Percentiles rank a stretch among this genome's conserved stretches.
Conservation (phyloP, 2,888 invertebrate species). For the Drosophila gaucha region DNA sequence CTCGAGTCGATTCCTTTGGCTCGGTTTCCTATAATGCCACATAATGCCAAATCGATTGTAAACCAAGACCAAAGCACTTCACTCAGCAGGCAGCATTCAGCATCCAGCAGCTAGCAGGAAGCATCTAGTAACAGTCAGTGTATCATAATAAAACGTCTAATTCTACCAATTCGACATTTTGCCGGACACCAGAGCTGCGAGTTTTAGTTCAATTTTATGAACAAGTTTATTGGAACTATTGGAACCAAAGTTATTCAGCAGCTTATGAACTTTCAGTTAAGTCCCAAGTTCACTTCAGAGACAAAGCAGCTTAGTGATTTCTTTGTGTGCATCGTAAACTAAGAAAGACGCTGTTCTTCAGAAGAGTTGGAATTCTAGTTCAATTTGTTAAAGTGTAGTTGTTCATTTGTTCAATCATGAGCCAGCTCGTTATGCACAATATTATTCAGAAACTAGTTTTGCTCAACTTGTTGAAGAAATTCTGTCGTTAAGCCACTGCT, state of each 20-base stretch:
- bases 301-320: no score
- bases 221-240: constrained; percentile 1
- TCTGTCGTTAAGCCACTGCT: no score
- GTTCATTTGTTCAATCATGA: no score
- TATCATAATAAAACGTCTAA: constrained; percentile 78
- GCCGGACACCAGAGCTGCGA: constrained; percentile 25
- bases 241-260: background rate
- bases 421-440: no score
- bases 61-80: constrained; percentile 45
- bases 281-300: no score
- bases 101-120: background rate
- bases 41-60: constrained; percentile 81
- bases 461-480: no score
- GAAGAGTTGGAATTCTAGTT: no score
- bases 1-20: constrained; percentile 41
- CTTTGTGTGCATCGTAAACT: no score
- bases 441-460: no score
- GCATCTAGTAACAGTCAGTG: constrained; percentile 28
- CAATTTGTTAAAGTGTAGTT: no score
- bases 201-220: constrained; percentile 1
- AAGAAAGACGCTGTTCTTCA: no score
- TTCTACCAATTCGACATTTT: constrained; percentile 61
- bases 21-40: constrained; percentile 71
- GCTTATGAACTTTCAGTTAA: no score
- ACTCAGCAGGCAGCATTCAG: constrained; percentile 2